Evolutionary conservation across 2,797 vertebrate genomes (phyloP).

Genomic region (Basileuterus tristriatus): DNA sequence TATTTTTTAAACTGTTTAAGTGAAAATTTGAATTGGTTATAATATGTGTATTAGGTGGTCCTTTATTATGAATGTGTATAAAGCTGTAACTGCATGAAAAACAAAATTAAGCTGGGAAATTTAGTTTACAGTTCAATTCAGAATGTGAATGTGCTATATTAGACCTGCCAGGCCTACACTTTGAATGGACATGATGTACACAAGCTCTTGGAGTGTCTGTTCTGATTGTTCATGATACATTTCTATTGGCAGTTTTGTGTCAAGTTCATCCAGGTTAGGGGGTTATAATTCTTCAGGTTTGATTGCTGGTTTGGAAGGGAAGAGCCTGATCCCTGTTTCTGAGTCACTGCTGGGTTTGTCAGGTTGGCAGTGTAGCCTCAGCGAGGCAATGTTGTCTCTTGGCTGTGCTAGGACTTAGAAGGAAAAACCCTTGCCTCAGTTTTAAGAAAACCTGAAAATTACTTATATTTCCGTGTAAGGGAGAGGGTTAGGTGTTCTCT

Average conservation of each 20-base stretch:
- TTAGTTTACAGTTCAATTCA: background rate
- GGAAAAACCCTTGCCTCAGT: background rate
- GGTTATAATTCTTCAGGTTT: background rate
- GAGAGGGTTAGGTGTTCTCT: background rate
- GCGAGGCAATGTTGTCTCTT: accelerated
- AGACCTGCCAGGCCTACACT: background rate
- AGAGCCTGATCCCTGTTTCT: background rate
- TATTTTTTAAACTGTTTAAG: background rate
- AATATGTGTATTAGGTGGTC: background rate
- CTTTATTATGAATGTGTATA: accelerated
- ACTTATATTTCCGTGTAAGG: accelerated
- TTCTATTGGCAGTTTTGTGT: background rate
- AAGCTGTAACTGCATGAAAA: background rate
- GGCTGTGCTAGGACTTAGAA: background rate
- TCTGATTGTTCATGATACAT: background rate
- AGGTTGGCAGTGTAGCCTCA: background rate
- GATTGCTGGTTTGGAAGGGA: background rate
- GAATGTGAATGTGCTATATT: background rate
- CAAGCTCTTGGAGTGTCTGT: background rate
- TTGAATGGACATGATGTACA: accelerated
- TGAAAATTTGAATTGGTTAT: background rate
- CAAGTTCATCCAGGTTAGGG: accelerated
- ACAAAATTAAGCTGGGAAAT: background rate
- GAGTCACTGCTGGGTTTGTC: background rate
- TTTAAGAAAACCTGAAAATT: background rate